phyloP scores from a whole-genome alignment of 2,888 invertebrate species.

The Standfussiana lucernea region DNA sequence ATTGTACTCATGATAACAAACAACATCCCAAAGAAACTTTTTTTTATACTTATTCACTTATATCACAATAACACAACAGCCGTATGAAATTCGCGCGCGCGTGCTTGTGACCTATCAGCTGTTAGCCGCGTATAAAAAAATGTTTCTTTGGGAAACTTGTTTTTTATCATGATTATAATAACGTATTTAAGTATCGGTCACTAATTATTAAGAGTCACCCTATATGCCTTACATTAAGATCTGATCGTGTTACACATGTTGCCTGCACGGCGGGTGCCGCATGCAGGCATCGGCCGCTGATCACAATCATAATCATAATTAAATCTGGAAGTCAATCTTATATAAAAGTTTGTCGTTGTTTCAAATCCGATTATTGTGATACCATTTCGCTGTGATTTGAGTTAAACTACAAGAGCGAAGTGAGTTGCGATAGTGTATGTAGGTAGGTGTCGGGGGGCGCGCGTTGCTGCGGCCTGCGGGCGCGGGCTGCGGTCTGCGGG shows the following conservation, averaged over 20 bases:
- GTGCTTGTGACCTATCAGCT: too few relatives aligned
- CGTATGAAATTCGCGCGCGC: too few relatives aligned
- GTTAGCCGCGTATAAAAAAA: too few relatives aligned
- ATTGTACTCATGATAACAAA: too few relatives aligned
- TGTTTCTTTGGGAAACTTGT: too few relatives aligned
- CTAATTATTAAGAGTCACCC: too few relatives aligned
- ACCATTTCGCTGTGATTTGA: constrained; percentile 74
- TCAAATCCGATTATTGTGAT: constrained; percentile 57
- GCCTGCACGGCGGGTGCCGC: background rate
- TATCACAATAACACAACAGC: too few relatives aligned
- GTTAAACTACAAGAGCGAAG: constrained; percentile 60
- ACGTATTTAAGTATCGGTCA: too few relatives aligned
- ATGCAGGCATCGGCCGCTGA: background rate
- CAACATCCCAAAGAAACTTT: too few relatives aligned
- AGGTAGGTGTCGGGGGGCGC: constrained; percentile 7
- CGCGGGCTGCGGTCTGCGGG: background rate
- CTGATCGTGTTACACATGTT: background rate
- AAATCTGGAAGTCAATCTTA: background rate
- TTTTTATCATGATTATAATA: too few relatives aligned
- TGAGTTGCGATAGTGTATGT: constrained; percentile 45
- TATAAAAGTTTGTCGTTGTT: constrained; percentile 14
- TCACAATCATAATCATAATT: background rate
- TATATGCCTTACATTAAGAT: background rate
- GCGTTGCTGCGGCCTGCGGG: background rate
- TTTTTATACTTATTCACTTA: too few relatives aligned